Conservation (phyloP, 2,113 vertebrate species). For the Diadophis punctatus region DNA sequence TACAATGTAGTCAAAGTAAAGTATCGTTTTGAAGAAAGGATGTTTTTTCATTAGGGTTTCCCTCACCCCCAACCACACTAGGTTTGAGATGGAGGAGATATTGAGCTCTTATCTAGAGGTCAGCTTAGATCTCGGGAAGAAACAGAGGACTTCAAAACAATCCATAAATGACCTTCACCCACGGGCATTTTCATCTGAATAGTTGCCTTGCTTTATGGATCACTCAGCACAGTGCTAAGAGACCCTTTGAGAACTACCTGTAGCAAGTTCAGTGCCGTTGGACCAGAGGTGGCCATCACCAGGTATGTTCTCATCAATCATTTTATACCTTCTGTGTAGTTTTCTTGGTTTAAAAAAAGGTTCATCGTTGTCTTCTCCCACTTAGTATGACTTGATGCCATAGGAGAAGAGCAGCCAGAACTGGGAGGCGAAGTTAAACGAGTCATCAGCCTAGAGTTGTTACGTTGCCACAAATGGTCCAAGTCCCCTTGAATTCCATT, state of each 20-base stretch:
- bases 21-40: not conserved
- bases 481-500: not conserved
- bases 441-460: not conserved
- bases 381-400: not conserved
- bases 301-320: not conserved
- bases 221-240: not conserved
- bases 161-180: not conserved
- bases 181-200: not conserved
- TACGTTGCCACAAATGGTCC: not conserved
- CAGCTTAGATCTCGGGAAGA: not conserved
- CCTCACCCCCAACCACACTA: rapidly evolving
- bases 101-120: not conserved
- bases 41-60: not conserved
- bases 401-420: not conserved
- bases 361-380: not conserved
- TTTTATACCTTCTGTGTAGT: not conserved
- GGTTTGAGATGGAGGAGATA: not conserved
- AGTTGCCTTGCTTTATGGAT: not conserved
- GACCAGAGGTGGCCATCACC: not conserved
- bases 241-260: not conserved
- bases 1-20: not conserved
- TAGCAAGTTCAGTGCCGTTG: not conserved
- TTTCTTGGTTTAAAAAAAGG: not conserved
- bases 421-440: not conserved
- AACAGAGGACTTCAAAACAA: not conserved